Base-by-base conservation (phyloP, 2,888 invertebrate genomes). In the Dinocampus coccinellae region DNA sequence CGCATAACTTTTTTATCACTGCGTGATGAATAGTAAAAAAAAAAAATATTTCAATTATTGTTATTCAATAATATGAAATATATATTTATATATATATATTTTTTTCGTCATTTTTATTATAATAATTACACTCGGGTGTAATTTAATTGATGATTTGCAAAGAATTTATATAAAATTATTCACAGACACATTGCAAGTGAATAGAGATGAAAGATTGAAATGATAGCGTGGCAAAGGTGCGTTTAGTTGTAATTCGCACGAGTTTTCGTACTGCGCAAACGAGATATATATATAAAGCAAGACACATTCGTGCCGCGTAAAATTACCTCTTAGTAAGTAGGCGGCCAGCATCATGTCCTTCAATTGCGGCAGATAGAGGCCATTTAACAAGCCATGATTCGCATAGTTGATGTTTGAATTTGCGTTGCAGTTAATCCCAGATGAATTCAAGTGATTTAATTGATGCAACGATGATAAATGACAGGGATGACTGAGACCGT, bases 271-370 rank as follows among this genome's bases (percentile, higher is more conserved):
- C 33, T 33, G 33, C 13, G 7, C 13, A 13, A 39, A n/a, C 13
- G 1, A 36, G 1, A 10, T 36, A 36, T 33, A 33, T 36, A 36
- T 52, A 36, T 68, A 60, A 69, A 22, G 60, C 53, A 52, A 52
- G 60, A 62, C 53, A 62, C 69, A 24, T 69, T 69, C 62, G 53
- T 69, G 69, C 62, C 34, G 53, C 53, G 61, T 62, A 62, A 69
- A 73, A 74, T 72, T 77, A 92, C 92, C 92, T 91, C 90, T 89
- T 80, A 92, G 89, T 85, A 92, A 89, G 88, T 91, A 91, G 79
- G 92, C 91, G 76, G 91, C 91, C 80, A 92, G 88, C 88, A 92
- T 90, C 89, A 92, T 90, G 85, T 92, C 91, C 88, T 90, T 90
- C 82, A 91, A 89, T 84, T 91, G 91, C 70, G 89, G 89, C 81